phyloP scores from a whole-genome alignment of 2,888 invertebrate genomes.

The Epistrophella euchroma region DNA sequence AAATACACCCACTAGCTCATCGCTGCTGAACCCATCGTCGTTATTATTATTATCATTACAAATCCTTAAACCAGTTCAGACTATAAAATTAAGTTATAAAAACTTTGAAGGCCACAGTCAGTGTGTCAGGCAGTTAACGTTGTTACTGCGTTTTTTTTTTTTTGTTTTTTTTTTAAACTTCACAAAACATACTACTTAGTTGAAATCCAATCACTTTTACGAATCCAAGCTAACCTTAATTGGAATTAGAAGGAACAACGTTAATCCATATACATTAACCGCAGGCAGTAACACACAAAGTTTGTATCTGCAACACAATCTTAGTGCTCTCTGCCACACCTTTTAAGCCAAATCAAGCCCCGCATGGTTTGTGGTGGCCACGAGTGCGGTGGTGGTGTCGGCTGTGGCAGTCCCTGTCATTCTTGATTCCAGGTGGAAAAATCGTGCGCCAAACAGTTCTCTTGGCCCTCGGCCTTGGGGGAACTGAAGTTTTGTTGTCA shows the following conservation, averaged over 20 bases:
- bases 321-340: constrained; percentile 59
- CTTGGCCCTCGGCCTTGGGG: constrained; percentile 15
- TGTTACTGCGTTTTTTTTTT: not conserved
- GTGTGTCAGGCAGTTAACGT: constrained; percentile 61
- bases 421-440: constrained; percentile 72
- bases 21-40: constrained; percentile 14
- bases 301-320: constrained; percentile 60
- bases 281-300: constrained; percentile 30
- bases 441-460: constrained; percentile 41
- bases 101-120: constrained; percentile 72
- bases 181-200: constrained; percentile 21
- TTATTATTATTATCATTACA: constrained; percentile 1
- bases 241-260: constrained; percentile 71
- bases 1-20: constrained; percentile 52
- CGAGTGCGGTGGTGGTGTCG: constrained; percentile 10
- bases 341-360: constrained; percentile 43
- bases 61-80: constrained; percentile 33
- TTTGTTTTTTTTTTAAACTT: constrained; percentile 6
- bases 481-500: constrained; percentile 46
- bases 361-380: constrained; percentile 1
- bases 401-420: constrained; percentile 51
- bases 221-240: constrained; percentile 68
- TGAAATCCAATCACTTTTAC: constrained; percentile 71
- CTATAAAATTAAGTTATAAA: constrained; percentile 51
- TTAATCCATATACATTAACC: constrained; percentile 56